These are phyloP conservation scores for Periophthalmus magnuspinnatus DNA, from an alignment of 2,797 vertebrate species.

Conservation along the genomic window DNA sequence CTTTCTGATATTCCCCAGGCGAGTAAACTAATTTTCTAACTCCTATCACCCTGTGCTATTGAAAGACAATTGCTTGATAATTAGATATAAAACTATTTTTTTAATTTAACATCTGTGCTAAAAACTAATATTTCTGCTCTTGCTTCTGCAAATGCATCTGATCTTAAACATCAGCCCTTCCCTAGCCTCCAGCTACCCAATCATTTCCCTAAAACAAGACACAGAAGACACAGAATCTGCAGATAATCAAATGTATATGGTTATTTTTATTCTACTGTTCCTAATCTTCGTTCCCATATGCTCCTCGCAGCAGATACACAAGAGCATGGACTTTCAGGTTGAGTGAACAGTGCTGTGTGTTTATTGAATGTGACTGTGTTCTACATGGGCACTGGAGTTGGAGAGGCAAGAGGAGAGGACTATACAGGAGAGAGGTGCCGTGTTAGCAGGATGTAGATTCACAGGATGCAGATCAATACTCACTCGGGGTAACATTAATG, in stretches of 20 bases:
- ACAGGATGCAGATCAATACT: constrained; percentile 34
- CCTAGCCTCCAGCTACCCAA: neutral
- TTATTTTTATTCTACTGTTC: neutral
- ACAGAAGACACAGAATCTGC: neutral
- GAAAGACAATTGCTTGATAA: too few relatives aligned
- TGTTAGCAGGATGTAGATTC: constrained; percentile 19
- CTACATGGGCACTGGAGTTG: constrained; percentile 43
- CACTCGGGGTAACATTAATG: constrained; percentile 8
- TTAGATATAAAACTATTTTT: too few relatives aligned
- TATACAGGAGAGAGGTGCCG: constrained; percentile 11
- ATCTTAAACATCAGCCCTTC: too few relatives aligned
- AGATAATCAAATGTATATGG: neutral
- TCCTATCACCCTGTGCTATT: too few relatives aligned
- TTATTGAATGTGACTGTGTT: constrained; percentile 42
- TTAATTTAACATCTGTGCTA: too few relatives aligned
- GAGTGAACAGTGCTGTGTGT: constrained; percentile 32
- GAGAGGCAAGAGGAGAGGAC: constrained; percentile 3
- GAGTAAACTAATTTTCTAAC: too few relatives aligned
- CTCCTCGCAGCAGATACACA: constrained; percentile 24
- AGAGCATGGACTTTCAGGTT: constrained; percentile 41
- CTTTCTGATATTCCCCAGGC: neutral
- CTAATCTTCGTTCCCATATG: constrained; percentile 31
- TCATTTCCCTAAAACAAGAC: neutral
- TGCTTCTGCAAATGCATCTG: too few relatives aligned
- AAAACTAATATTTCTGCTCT: too few relatives aligned